Base-by-base conservation (phyloP, 2,888 invertebrate species). In the Andrena camellia region DNA sequence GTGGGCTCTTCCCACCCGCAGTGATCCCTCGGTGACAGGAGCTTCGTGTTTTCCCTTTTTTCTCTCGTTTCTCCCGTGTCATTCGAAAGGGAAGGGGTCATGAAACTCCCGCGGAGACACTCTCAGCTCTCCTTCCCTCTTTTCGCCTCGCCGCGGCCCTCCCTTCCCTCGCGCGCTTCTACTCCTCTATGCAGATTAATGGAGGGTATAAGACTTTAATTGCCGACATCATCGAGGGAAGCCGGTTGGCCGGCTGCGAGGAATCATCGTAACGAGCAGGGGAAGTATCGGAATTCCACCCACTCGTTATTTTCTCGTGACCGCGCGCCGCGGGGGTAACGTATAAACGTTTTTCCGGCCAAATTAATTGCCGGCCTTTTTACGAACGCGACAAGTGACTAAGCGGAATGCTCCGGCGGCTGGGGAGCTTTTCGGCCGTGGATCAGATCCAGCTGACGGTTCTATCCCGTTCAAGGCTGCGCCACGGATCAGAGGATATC, bases 21-120 rank as follows among this genome's bases (percentile, higher is more conserved):
- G 87, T 78, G 90, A 89, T 88, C 79, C 68, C 79, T 89, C 86
- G 88, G 89, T 90, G 89, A 90, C 88, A 86, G 84, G 82, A 82
- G 76, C 72, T 69, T 83, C 78, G 73, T 85, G 87, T 79, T 81
- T 85, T 81, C 75, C 81, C 76, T 81, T 87, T 86, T 82, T 76
- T 78, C 71, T 42, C 62, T 64, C 54, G 8, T 20, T 60, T 33
- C 50, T 62, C 23, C 72, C 69, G 71, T 60, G 77, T 73, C 73
- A 83, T 79, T 77, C 74, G 68, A 29, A 68, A 59, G 73, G 66
- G 78, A 84, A 72, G 76, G 74, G 48, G 63, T 60, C 76, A 83
- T 73, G 80, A 78, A 78, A 70, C 86, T 68, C 87, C 87, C 60
- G 81, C 69, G 67, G 86, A 68, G 77, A 75, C 59, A 60, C 57